Conservation (phyloP, 2,888 invertebrate species). For the Toxonevra muliebris region DNA sequence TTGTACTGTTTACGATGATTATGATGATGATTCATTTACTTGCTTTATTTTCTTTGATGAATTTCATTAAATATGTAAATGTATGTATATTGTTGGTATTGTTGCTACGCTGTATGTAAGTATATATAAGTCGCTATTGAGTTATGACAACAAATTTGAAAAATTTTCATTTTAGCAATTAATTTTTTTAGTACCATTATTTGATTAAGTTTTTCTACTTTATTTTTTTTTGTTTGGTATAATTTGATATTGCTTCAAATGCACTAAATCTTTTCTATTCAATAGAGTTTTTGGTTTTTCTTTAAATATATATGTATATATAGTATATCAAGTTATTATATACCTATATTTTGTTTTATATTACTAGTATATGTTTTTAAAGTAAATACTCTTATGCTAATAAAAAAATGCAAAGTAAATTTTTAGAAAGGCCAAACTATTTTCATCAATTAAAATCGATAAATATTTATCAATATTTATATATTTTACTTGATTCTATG, state of each 20-base stretch:
- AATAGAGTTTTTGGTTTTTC: constrained; percentile 1
- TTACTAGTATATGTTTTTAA: constrained; percentile 5
- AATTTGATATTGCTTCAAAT: constrained; percentile 5
- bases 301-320: not conserved
- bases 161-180: not conserved
- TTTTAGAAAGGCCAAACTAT: constrained; percentile 28
- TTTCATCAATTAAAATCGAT: not conserved
- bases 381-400: not conserved
- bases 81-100: constrained; percentile 11
- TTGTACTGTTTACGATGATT: constrained; percentile 54
- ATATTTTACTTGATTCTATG: not conserved
- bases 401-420: constrained; percentile 24
- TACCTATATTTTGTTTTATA: not conserved
- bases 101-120: not conserved
- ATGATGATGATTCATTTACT: constrained; percentile 34
- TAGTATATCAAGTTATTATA: constrained; percentile 3
- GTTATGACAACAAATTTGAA: not conserved
- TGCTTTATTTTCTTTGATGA: constrained; percentile 4
- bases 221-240: not conserved
- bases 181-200: too few relatives aligned
- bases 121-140: not conserved
- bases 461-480: not conserved
- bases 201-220: not conserved
- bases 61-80: not conserved
- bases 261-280: not conserved